Conservation (phyloP, 2,888 invertebrate species). For the Spodoptera exigua region DNA sequence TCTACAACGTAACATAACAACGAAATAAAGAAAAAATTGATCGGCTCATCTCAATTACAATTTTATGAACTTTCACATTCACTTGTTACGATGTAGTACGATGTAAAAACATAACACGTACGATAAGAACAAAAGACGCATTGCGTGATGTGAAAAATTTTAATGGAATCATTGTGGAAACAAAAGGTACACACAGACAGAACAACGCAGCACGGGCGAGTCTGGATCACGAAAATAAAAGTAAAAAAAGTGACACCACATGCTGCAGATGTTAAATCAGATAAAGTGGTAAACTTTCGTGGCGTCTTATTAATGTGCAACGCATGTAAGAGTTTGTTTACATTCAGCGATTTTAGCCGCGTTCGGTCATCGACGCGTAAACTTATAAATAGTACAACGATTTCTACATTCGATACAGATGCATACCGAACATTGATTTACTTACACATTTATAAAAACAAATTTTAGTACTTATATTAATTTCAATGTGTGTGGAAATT, state of each 20-base stretch:
- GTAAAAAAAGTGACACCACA: constrained; percentile 28
- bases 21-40: constrained; percentile 3
- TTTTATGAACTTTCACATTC: constrained; percentile 52
- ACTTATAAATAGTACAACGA: constrained; percentile 30
- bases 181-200: constrained; percentile 18
- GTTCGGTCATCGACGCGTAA: constrained; percentile 41
- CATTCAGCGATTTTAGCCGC: constrained; percentile 22
- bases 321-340: constrained; percentile 42
- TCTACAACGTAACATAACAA: too few relatives aligned
- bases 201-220: constrained; percentile 11
- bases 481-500: too few relatives aligned
- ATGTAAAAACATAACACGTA: constrained; percentile 39
- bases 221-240: constrained; percentile 29
- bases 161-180: constrained; percentile 33
- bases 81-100: constrained; percentile 24
- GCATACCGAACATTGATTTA: constrained; percentile 16
- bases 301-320: constrained; percentile 1
- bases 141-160: constrained; percentile 54
- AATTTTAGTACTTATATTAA: constrained; percentile 5
- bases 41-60: constrained; percentile 23
- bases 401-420: constrained; percentile 25
- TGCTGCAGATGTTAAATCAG: constrained; percentile 17
- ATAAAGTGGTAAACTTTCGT: constrained; percentile 15
- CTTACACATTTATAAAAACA: not conserved
- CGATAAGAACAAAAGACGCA: constrained; percentile 41